Base-by-base conservation (phyloP, 2,113 vertebrate species). In the Datnioides undecimradiatus region DNA sequence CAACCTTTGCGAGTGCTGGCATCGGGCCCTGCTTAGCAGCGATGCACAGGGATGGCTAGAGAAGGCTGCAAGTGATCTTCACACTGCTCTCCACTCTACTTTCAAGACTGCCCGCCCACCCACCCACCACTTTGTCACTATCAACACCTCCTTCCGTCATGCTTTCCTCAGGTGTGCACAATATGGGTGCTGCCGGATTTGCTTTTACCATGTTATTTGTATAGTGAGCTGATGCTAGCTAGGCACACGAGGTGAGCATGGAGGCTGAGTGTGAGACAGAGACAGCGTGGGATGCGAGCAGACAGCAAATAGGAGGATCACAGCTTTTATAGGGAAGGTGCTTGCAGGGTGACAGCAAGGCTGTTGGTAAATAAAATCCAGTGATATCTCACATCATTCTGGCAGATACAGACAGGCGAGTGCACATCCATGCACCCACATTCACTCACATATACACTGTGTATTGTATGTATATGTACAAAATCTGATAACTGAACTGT, bases 1-100 rank as follows among this genome's bases (percentile, higher is more conserved):
- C 84, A 88, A 85, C 85, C 74, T 89, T 81, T 38, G 84, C 65
- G 48, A 89, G 86, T 34, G 64, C 78, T 90, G 88, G 86, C 90
- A 86, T 82, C 33, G 58, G 76, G 83, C 87, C 85, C 81, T n/a
- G 83, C 87, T 83, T 71, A 69, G 74, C 84, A 79, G 83, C 23
- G 25, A 84, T 80, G 69, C 82, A 60, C 74, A 67, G 79, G 79
- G 68, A 64, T 52, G 70, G 79, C 77, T 80, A 70, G 68, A 72
- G 65, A 81, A 79, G 63, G 59, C 68, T 79, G 87, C 84, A 54
- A 83, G 60, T 73, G 84, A 91, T 89, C 80, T 88, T 90, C 73
- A 76, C 80, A 77, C 82, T 48, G 55, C 54, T 82, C 89, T 88
- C 85, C 59, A 78, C 72, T 83, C 58, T n/a, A 52, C 77, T 82